Base-by-base conservation (phyloP, 2,888 invertebrate species). In the Platynereis dumerilii region DNA sequence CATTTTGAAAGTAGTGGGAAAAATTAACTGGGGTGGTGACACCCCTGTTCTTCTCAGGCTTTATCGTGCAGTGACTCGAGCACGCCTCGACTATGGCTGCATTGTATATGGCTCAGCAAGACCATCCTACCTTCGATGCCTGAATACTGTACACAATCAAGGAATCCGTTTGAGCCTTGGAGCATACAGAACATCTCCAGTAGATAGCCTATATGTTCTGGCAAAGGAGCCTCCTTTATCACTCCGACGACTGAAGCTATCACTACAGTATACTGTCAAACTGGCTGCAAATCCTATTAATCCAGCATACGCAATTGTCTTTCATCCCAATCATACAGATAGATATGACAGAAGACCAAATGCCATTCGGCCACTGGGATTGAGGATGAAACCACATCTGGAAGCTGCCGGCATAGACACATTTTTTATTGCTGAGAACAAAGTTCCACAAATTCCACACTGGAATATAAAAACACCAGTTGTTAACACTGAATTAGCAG, bases 121-220 rank as follows among this genome's bases (percentile, higher is more conserved):
- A 24, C 61, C 60, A 44, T 66, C 62, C 2, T 67, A 70, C 54
- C 26, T 70, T 7, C 20, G 42, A 39, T 53, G 53, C 57, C 63
- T 72, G 15, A 63, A 72, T 44, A 29, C 68, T 24, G 39, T 70
- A 12, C 72, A 72, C 27, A 17, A 70, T 39, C 68, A 72, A 54
- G 67, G 65, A 17, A 34, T 69, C 2, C 55, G 66, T 27, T 45
- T 69, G 15, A 58, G 60, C n/a, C 42, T 67, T 2, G 65, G 64
- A 22, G 67, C 67, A 2, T 68, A 67, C 34, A 17, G 64, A 17
- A 66, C 68, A 24, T 68, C 68, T 22, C 67, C 69, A 10, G 57
- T 61, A 5, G 12, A 63, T 2, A 64, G 70, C 56, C 29, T 70
- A 17, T 66, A 65, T 34, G 65, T 58, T 3, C 64, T 2, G 26